phyloP scores from a whole-genome alignment of 2,888 invertebrate genomes.

The Melipona bicolor region DNA sequence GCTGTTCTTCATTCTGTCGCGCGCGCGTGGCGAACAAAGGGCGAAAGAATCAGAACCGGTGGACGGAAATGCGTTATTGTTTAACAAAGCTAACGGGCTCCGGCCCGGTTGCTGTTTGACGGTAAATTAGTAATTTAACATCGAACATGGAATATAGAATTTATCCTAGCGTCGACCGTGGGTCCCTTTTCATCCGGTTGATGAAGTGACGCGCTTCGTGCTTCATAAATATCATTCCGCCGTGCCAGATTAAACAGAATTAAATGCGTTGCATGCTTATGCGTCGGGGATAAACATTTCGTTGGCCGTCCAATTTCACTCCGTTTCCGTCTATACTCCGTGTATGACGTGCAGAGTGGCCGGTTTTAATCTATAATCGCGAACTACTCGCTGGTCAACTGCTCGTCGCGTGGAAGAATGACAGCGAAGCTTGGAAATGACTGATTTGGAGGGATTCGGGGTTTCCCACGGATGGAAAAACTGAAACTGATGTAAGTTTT shows the following conservation, averaged over 20 bases:
- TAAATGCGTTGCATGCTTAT: conserved; percentile 13
- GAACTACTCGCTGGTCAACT: no score
- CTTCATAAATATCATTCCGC: conserved; percentile 17
- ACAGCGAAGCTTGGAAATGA: no score
- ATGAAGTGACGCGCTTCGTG: neutral
- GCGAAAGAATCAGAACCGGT: neutral
- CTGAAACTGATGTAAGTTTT: no score
- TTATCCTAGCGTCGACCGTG: neutral
- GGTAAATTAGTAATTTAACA: conserved; percentile 4
- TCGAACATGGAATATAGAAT: conserved; percentile 6
- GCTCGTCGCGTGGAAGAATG: no score
- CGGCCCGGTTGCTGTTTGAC: neutral
- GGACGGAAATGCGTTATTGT: neutral
- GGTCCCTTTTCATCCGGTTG: conserved; percentile 12
- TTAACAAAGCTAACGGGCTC: neutral
- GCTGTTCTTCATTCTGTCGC: neutral
- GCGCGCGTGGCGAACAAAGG: neutral
- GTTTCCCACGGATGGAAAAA: no score
- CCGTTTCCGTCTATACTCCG: neutral
- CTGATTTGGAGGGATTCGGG: no score
- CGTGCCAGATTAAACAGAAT: conserved; percentile 24
- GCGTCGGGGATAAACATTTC: conserved; percentile 19
- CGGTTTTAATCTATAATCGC: no score
- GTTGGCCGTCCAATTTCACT: neutral
- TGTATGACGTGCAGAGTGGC: neutral